Conservation (phyloP, 2,797 vertebrate species). For the Ceyx erithaca region DNA sequence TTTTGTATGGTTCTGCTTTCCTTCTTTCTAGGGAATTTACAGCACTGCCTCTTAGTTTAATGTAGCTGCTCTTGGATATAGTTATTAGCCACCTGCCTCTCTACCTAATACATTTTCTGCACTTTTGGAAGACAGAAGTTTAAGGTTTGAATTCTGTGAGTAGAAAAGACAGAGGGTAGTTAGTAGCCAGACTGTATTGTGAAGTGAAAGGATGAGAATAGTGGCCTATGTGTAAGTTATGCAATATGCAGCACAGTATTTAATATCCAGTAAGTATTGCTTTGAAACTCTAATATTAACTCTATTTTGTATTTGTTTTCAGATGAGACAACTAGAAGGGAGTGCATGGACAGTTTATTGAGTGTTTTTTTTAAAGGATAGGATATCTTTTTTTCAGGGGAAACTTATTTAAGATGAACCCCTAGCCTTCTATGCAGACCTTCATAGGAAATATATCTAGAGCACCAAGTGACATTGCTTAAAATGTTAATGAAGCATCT, state of each 20-base stretch:
- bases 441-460: slow-evolving; percentile 15
- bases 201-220: background rate
- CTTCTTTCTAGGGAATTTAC: background rate
- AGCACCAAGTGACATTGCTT: background rate
- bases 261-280: background rate
- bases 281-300: background rate
- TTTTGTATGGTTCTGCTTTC: background rate
- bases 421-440: background rate
- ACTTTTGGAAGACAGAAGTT: background rate
- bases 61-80: background rate
- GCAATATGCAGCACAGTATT: background rate
- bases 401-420: background rate
- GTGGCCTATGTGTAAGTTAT: background rate
- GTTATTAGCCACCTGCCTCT: background rate
- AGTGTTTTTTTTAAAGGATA: background rate
- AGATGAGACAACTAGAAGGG: background rate
- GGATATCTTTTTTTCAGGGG: background rate
- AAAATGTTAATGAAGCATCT: slow-evolving; percentile 6
- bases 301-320: background rate
- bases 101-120: background rate
- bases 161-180: background rate
- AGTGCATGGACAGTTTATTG: background rate
- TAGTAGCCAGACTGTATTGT: background rate
- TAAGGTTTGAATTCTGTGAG: background rate
- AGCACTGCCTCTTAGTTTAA: background rate